A percentile compares a stretch with the other conserved stretches of the same genome.
phyloP scores from a whole-genome alignment of 2,888 invertebrate species.

The Lycia hirtaria region DNA sequence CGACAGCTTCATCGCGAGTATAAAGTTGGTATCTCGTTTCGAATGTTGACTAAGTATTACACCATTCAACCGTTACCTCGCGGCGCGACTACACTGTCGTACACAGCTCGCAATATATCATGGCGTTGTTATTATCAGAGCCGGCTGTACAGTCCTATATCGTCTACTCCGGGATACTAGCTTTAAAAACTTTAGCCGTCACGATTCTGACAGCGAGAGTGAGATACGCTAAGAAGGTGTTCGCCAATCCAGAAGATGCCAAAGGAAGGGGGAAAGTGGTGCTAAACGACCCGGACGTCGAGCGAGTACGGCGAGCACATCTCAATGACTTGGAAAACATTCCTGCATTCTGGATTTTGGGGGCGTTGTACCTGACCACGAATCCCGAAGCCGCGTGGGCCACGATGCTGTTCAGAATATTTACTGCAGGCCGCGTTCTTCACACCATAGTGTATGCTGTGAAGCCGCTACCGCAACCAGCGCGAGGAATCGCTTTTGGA shows the following conservation, averaged over 20 bases:
- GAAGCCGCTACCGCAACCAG: conserved; percentile 85
- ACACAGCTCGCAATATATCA: conserved; percentile 15
- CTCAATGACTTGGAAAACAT: conserved; percentile 91
- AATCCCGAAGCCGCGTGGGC: conserved; percentile 76
- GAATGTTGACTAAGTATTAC: neutral
- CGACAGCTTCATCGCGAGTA: neutral
- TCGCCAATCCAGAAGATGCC: conserved; percentile 68
- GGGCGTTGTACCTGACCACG: conserved; percentile 86
- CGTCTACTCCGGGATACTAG: conserved; percentile 65
- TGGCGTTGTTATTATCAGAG: conserved; percentile 21
- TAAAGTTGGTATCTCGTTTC: conserved; percentile 13
- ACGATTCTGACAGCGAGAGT: conserved; percentile 54
- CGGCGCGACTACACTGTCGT: conserved; percentile 28
- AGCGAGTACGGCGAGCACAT: conserved; percentile 84
- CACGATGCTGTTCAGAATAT: conserved; percentile 75
- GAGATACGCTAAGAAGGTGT: conserved; percentile 58
- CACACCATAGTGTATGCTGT: conserved; percentile 89
- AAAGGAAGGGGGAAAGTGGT: conserved; percentile 61
- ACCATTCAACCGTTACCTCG: conserved; percentile 80
- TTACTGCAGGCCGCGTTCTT: conserved; percentile 81
- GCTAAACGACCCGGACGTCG: conserved; percentile 64
- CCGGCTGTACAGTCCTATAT: conserved; percentile 62
- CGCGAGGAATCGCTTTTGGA: conserved; percentile 61
- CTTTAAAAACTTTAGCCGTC: conserved; percentile 61
- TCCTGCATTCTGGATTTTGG: conserved; percentile 86